Percentiles rank a stretch among this genome's conserved stretches.
These are phyloP conservation scores for Proterorhinus semilunaris DNA, from an alignment of 2,113 vertebrate species.

Conservation along the genomic window DNA sequence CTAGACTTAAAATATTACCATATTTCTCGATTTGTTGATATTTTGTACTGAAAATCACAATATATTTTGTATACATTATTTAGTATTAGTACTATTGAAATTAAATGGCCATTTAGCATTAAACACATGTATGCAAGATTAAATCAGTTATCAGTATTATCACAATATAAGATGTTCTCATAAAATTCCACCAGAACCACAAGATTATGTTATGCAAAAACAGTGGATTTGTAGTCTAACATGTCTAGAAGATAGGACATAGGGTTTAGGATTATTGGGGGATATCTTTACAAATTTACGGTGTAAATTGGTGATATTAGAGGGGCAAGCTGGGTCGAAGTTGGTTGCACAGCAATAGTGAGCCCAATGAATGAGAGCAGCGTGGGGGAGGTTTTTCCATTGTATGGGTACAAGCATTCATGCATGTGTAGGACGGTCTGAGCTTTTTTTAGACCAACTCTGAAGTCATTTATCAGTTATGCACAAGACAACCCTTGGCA, in stretches of 20 bases:
- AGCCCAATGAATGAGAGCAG: conserved; percentile 20
- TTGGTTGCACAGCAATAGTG: conserved; percentile 17
- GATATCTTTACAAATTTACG: not conserved
- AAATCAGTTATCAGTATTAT: no score
- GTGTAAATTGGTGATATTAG: conserved; percentile 10
- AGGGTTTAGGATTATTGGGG: not conserved
- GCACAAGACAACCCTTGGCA: not conserved
- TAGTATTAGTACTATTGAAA: no score
- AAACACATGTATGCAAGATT: no score
- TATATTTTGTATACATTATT: no score
- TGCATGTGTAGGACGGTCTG: conserved; percentile 10
- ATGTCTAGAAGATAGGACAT: not conserved
- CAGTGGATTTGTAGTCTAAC: no score
- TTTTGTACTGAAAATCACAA: no score
- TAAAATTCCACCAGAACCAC: not conserved
- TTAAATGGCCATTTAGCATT: no score
- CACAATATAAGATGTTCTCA: no score
- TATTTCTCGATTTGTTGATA: no score
- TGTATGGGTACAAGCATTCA: conserved; percentile 15
- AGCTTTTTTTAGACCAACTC: conserved; percentile 5
- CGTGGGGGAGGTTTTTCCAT: conserved; percentile 38
- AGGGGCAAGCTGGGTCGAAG: conserved; percentile 51
- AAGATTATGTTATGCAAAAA: no score
- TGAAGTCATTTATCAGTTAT: not conserved
- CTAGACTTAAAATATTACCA: no score